Conservation (phyloP, 2,888 invertebrate genomes). For the Agriopis aurantiaria region DNA sequence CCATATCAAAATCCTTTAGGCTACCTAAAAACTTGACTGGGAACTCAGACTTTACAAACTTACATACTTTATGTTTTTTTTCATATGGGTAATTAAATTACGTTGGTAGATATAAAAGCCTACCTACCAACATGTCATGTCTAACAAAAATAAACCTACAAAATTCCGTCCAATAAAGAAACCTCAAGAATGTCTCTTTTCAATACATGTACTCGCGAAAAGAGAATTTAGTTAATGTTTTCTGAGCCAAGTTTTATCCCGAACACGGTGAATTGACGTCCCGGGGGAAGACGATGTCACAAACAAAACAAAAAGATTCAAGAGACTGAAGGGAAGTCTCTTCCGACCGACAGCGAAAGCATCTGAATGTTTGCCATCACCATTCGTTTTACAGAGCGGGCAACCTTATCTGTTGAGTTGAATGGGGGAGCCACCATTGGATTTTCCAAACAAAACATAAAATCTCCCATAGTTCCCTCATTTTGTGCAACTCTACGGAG, state of each 20-base stretch:
- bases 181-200: slow-evolving; percentile 30
- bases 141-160: slow-evolving; percentile 11
- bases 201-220: slow-evolving; percentile 41
- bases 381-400: slow-evolving; percentile 28
- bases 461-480: neutral
- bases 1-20: too few relatives aligned
- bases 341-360: slow-evolving; percentile 50
- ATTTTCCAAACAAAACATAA: neutral
- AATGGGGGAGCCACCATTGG: neutral
- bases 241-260: slow-evolving; percentile 56
- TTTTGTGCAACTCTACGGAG: neutral
- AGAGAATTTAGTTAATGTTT: slow-evolving; percentile 57
- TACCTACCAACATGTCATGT: neutral
- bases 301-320: slow-evolving; percentile 65
- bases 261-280: slow-evolving; percentile 58
- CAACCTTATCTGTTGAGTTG: neutral
- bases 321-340: slow-evolving; percentile 58
- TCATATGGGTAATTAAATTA: neutral
- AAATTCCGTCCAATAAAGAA: slow-evolving; percentile 33
- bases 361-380: slow-evolving; percentile 55
- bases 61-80: neutral
- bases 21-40: too few relatives aligned
- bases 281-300: slow-evolving; percentile 51
- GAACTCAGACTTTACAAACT: neutral
- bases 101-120: neutral